phyloP scores from a whole-genome alignment of 2,113 vertebrate species.

The Eptesicus fuscus region DNA sequence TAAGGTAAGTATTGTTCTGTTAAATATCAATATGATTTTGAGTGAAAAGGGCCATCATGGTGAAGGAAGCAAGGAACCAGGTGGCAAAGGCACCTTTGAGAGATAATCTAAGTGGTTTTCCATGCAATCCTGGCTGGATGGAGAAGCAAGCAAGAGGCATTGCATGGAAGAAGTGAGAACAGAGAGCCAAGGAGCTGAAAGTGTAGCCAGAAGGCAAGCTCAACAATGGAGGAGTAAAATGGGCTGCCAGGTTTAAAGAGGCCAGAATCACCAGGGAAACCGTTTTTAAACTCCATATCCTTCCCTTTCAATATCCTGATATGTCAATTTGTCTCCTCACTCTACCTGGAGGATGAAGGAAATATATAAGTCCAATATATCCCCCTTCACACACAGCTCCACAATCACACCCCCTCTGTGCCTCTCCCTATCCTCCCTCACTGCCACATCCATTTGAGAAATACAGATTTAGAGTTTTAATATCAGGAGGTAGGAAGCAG shows the following conservation, averaged over 20 bases:
- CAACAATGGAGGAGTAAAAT: background rate
- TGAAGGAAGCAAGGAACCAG: background rate
- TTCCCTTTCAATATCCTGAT: background rate
- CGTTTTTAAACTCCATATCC: background rate
- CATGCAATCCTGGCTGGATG: background rate
- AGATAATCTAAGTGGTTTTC: background rate
- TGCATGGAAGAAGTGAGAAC: background rate
- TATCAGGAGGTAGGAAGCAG: background rate
- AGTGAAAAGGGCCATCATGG: background rate
- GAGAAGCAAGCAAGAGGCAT: background rate
- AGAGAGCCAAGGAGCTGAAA: background rate
- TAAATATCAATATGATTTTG: background rate
- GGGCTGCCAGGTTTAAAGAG: background rate
- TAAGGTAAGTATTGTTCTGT: background rate
- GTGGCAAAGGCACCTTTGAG: background rate
- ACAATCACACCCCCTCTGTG: fast-evolving
- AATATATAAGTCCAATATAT: background rate
- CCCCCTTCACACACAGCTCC: background rate
- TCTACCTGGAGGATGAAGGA: background rate
- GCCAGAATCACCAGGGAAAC: background rate
- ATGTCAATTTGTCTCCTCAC: background rate
- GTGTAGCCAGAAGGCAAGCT: background rate
- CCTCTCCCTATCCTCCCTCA: background rate
- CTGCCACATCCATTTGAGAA: background rate
- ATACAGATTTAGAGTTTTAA: background rate